Base-by-base conservation (phyloP, 2,113 vertebrate species). In the Cyanistes caeruleus region DNA sequence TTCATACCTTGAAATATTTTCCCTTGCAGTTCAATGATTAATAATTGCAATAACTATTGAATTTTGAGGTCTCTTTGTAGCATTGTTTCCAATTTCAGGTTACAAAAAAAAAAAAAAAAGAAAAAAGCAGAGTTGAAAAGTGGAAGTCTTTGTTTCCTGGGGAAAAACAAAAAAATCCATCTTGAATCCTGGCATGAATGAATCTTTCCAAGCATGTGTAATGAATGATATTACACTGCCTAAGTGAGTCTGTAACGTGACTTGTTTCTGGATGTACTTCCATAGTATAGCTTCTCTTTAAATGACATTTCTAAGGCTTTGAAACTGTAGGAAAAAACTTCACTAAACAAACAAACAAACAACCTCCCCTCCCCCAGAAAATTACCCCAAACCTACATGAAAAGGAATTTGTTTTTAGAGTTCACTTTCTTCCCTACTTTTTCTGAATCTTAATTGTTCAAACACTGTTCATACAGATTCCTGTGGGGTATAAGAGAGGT, bases 191-290 rank as follows among this genome's bases (percentile, higher is more conserved):
- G 70, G 65, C 48, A 84, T 92, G 74, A 82, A 96, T 68, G 35
- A 93, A 93, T 84, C 67, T 91, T 89, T 72, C 93, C 68, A 94
- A 87, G 62, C 77, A 48, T 69, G 23, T 52, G n/a, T 93, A 83
- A 77, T 90, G 68, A 96, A 87, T 37, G 58, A 90, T 86, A 87
- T 93, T 84, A 31, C 39, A 58, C 62, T 77, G 19, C 51, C 81
- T 77, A 81, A 69, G 30, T 43, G 10, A 94, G 37, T 49, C 84
- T 77, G 59, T 56, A 87, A 79, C 13, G 27, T 92, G 77, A 92
- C 83, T 77, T 89, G 70, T 43, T 93, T 94, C 84, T 65, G 89
- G 65, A 93, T 77, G 49, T 28, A 81, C 68, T 56, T 63, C 17
- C 75, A 67, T 3, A 56, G 65, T 23, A 33, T 24, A 2, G 33